phyloP scores from a whole-genome alignment of 2,797 vertebrate species.

The Danio kyathit region DNA sequence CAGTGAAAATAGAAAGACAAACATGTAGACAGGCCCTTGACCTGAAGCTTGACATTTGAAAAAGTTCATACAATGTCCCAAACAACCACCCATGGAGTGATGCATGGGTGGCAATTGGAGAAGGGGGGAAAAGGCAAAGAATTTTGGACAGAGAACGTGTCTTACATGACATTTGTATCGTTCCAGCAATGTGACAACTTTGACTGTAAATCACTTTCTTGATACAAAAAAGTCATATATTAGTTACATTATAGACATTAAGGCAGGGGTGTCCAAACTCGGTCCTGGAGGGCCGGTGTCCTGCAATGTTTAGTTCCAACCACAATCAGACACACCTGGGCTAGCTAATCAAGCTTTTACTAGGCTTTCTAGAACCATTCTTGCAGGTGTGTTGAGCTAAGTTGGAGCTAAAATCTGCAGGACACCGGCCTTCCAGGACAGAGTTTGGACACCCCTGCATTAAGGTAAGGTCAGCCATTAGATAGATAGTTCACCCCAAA shows the following conservation, averaged over 20 bases:
- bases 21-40: conserved; percentile 66
- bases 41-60: conserved; percentile 50
- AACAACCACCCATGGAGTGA: conserved; percentile 19
- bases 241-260: not conserved
- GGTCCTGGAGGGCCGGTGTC: too few relatives aligned
- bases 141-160: not conserved
- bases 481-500: not conserved
- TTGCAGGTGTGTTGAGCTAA: too few relatives aligned
- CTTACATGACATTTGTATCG: not conserved
- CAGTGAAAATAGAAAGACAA: conserved; percentile 73
- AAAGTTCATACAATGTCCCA: conserved; percentile 27
- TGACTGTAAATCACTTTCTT: too few relatives aligned
- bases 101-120: not conserved
- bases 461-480: not conserved
- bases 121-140: not conserved
- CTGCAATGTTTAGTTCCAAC: too few relatives aligned
- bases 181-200: not conserved
- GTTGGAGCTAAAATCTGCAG: too few relatives aligned
- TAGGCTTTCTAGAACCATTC: too few relatives aligned
- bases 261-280: too few relatives aligned
- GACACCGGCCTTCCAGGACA: too few relatives aligned
- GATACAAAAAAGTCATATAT: not conserved
- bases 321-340: too few relatives aligned
- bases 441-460: too few relatives aligned
- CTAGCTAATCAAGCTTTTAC: too few relatives aligned